phyloP scores from a whole-genome alignment of 1,140 invertebrate genomes.

The Pygmarrhopalites habei region DNA sequence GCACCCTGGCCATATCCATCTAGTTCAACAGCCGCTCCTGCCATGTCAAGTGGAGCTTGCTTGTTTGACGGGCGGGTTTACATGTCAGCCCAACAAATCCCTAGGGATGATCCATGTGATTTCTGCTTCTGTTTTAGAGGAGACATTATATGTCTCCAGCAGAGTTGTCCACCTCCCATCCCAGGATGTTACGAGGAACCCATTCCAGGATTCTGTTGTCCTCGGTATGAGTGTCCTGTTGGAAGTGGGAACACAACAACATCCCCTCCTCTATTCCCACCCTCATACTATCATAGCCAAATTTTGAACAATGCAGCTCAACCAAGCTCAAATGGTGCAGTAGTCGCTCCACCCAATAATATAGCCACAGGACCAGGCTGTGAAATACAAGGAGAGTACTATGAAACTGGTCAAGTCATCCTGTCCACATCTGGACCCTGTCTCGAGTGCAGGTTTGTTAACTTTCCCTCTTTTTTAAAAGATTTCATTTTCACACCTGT shows the following conservation, averaged over 20 bases:
- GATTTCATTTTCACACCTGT: no score
- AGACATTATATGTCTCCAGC: slow-evolving; percentile 89
- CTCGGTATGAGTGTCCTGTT: slow-evolving; percentile 85
- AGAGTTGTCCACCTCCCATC: slow-evolving; percentile 88
- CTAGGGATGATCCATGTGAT: slow-evolving; percentile 85
- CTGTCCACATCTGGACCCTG: slow-evolving; percentile 79
- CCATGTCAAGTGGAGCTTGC: slow-evolving; percentile 79
- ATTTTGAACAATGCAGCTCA: slow-evolving; percentile 20
- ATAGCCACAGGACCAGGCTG: slow-evolving; percentile 67
- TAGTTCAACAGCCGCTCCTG: slow-evolving; percentile 18
- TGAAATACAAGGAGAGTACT: slow-evolving; percentile 70
- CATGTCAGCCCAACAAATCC: slow-evolving; percentile 89
- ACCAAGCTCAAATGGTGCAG: neutral
- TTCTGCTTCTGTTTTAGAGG: slow-evolving; percentile 96
- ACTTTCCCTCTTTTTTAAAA: slow-evolving; percentile 13
- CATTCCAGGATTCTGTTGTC: slow-evolving; percentile 88
- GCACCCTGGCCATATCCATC: slow-evolving; percentile 37
- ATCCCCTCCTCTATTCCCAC: slow-evolving; percentile 68
- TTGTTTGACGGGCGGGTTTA: slow-evolving; percentile 84
- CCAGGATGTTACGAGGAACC: slow-evolving; percentile 81
- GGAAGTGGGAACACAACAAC: slow-evolving; percentile 68
- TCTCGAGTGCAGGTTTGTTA: slow-evolving; percentile 76
- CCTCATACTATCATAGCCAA: slow-evolving; percentile 61
- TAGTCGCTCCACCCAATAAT: slow-evolving; percentile 39
- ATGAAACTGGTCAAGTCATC: slow-evolving; percentile 73